These are phyloP conservation scores for Aricia agestis DNA, from an alignment of 1,140 invertebrate genomes.

Conservation along the genomic window DNA sequence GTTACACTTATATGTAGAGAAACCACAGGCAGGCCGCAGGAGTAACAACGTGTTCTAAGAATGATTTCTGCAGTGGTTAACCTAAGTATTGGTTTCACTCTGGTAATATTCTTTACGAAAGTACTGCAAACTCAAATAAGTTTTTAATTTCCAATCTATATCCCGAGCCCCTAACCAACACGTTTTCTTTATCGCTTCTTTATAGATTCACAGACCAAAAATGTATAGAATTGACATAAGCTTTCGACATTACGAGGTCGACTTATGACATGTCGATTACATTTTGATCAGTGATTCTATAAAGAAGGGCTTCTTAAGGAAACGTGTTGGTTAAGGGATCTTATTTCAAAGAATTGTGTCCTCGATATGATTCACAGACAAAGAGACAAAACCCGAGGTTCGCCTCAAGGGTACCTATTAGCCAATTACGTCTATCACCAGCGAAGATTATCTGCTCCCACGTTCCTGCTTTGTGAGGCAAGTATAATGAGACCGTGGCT, in stretches of 20 bases:
- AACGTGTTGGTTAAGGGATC: no score
- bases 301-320: no score
- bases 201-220: no score
- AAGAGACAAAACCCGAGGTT: not conserved
- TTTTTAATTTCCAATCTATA: no score
- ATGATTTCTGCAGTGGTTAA: not conserved
- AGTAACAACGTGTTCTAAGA: not conserved
- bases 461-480: constrained; percentile 4
- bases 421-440: constrained; percentile 6
- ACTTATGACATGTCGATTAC: no score
- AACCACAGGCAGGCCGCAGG: not conserved
- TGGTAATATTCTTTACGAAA: not conserved
- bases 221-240: no score
- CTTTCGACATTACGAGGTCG: no score
- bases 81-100: not conserved
- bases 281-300: no score
- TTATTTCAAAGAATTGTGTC: not conserved
- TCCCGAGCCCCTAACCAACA: no score
- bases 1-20: not conserved
- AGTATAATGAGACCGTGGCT: constrained; percentile 1
- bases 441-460: constrained; percentile 8
- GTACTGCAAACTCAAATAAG: no score
- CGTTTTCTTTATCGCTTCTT: no score
- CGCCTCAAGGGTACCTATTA: not conserved
- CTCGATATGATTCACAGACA: not conserved